Conservation (phyloP, 2,888 invertebrate species). For the Iselma pallidipennis region DNA sequence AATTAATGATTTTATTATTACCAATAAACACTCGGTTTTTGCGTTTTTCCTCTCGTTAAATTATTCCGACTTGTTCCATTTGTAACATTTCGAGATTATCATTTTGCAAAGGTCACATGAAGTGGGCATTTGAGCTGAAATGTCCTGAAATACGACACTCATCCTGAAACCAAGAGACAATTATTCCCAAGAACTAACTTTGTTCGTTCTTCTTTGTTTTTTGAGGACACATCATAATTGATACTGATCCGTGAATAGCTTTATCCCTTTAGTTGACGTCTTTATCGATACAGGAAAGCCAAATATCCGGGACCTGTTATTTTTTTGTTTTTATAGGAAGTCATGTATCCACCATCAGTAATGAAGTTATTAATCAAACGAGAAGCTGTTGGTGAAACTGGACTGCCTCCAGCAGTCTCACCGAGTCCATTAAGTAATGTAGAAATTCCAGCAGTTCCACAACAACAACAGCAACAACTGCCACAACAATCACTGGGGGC, state of each 20-base stretch:
- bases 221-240: too few species aligned
- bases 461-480: neutral
- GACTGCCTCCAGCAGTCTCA: neutral
- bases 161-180: too few species aligned
- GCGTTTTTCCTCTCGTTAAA: neutral
- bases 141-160: neutral
- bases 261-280: too few species aligned
- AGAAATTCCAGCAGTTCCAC: neutral
- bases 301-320: neutral
- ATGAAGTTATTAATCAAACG: constrained; percentile 17
- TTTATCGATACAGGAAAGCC: constrained; percentile 2
- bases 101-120: neutral
- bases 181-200: too few species aligned
- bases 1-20: too few species aligned
- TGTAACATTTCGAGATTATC: neutral
- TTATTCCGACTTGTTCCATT: neutral
- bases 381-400: neutral
- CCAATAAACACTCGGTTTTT: too few species aligned
- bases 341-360: constrained; percentile 17
- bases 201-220: too few species aligned
- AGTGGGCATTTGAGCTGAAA: neutral
- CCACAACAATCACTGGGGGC: neutral
- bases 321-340: constrained; percentile 13
- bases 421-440: neutral
- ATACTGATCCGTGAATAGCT: too few species aligned